Conservation (phyloP, 2,113 vertebrate species). For the Micronycteris hirsuta region DNA sequence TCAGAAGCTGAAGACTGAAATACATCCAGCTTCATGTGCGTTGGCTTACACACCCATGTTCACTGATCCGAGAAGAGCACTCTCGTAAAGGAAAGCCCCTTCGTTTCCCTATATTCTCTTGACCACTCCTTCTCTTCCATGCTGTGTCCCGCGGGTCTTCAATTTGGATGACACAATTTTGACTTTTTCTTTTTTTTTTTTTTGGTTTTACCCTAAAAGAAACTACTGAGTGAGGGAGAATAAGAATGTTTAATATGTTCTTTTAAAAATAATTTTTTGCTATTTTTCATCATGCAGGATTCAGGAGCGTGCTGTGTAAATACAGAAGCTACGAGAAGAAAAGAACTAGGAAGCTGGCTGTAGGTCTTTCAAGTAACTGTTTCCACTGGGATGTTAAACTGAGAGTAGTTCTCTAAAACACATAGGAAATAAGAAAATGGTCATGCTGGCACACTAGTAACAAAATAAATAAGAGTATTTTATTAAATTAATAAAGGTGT, state of each 20-base stretch:
- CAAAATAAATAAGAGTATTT: conserved; percentile 65
- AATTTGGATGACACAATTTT: background rate
- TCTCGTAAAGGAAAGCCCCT: conserved; percentile 30
- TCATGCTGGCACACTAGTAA: background rate
- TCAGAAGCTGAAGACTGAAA: background rate
- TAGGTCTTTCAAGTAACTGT: background rate
- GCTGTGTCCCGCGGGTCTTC: background rate
- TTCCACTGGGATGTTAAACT: background rate
- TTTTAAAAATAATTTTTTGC: conserved; percentile 7
- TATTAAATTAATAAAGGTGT: conserved; percentile 63
- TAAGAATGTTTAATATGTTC: background rate
- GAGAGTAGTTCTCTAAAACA: background rate
- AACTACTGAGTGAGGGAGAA: background rate
- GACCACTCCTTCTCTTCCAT: background rate
- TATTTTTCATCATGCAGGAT: background rate
- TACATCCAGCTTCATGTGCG: background rate
- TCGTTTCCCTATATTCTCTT: background rate
- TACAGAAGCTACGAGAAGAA: background rate
- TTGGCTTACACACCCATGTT: background rate
- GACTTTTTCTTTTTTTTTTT: background rate
- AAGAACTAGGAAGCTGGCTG: background rate
- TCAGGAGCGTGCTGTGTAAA: background rate
- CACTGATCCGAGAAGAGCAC: background rate
- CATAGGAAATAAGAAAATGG: background rate
- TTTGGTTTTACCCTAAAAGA: background rate